Percentiles rank a stretch among this genome's conserved stretches.
Evolutionary conservation across 2,797 vertebrate genomes (phyloP).

Genomic region (Chloroceryle inda): DNA sequence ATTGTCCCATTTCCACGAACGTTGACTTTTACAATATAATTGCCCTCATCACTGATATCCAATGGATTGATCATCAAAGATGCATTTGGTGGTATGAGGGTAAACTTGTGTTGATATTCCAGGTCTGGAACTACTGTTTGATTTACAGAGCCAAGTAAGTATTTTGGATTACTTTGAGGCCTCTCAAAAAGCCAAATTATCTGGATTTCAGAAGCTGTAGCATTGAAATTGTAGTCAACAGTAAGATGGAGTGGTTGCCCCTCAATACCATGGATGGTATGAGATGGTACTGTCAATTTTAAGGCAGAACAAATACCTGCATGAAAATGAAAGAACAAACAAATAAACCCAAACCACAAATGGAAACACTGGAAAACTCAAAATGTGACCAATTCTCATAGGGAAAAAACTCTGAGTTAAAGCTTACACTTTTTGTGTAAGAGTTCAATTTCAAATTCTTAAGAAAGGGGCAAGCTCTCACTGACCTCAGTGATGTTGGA

Average conservation of each 20-base stretch:
- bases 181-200: conserved; percentile 91
- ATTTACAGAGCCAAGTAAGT: conserved; percentile 87
- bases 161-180: conserved; percentile 75
- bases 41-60: conserved; percentile 86
- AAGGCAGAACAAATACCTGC: conserved; percentile 78
- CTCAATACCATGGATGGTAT: conserved; percentile 82
- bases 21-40: conserved; percentile 90
- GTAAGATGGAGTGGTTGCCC: conserved; percentile 85
- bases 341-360: not conserved
- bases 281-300: conserved; percentile 76
- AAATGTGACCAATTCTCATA: not conserved
- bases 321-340: conserved; percentile 37
- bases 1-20: conserved; percentile 79
- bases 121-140: conserved; percentile 79
- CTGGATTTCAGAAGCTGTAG: conserved; percentile 86
- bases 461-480: not conserved
- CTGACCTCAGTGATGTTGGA: not conserved
- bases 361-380: not conserved
- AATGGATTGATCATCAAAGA: conserved; percentile 87
- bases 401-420: not conserved
- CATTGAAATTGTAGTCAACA: conserved; percentile 84
- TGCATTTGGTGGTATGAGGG: conserved; percentile 84
- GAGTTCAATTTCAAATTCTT: not conserved
- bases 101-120: conserved; percentile 83
- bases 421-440: not conserved